Evolutionary conservation across 2,888 invertebrate species (phyloP).

Genomic region (Ecliptopera silaceata): DNA sequence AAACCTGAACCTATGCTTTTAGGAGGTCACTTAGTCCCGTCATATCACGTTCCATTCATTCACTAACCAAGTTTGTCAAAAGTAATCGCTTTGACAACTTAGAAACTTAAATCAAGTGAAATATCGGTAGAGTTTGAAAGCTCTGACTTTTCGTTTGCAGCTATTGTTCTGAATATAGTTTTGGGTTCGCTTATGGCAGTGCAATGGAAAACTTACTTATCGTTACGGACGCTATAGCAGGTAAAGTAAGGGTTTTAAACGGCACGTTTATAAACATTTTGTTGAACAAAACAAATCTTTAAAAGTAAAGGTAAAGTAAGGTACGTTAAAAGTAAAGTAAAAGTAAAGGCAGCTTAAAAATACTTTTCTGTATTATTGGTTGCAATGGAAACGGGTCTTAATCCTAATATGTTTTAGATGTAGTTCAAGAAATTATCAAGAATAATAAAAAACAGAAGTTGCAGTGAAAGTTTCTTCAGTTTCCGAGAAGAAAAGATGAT

Average conservation of each 20-base stretch:
- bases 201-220: constrained; percentile 21
- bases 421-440: background rate
- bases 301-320: too few relatives aligned
- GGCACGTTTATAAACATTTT: too few relatives aligned
- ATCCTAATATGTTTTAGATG: too few relatives aligned
- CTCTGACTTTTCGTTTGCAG: constrained; percentile 31
- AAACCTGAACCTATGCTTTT: constrained; percentile 31
- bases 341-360: too few relatives aligned
- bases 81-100: constrained; percentile 27
- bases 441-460: background rate
- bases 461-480: background rate
- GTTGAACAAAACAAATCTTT: too few relatives aligned
- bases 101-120: constrained; percentile 33
- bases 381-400: too few relatives aligned
- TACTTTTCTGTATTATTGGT: too few relatives aligned
- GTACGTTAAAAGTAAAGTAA: too few relatives aligned
- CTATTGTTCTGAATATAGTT: constrained; percentile 30
- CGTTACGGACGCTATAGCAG: too few relatives aligned
- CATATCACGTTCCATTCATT: constrained; percentile 32
- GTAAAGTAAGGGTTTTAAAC: too few relatives aligned
- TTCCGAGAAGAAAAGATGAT: background rate
- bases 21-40: constrained; percentile 30
- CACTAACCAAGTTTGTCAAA: constrained; percentile 18
- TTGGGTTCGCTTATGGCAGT: constrained; percentile 22
- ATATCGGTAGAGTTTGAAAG: constrained; percentile 33